Evolutionary conservation across 1,140 invertebrate genomes (phyloP), one percentile per base, ranked within the genome.

Genomic region (Drosophila kanapiae): DNA sequence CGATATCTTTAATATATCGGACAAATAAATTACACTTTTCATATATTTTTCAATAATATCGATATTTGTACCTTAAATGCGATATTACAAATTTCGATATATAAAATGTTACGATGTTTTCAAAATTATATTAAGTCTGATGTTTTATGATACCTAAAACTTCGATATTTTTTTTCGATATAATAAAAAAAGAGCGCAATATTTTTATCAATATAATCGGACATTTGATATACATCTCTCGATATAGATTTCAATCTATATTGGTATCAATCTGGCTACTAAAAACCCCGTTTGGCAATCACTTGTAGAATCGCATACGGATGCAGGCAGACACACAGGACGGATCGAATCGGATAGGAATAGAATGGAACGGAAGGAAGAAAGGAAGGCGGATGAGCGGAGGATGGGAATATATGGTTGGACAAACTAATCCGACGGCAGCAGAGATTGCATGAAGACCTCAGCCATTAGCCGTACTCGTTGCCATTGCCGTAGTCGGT

Each of bases 391-490:
- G 43, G 11, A 49, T 11, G 16, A 14, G 18, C 45, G 58, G 47
- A 43, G 63, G 38, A 33, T 54, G 29, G 43, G 43, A 49, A 70
- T 72, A 71, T 72, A 51, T 72, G 70, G 68, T 49, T 56, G 75
- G 75, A 71, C 65, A 78, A 63, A 78, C 76, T 64, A 85, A 84
- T 84, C 78, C 67, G 63, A 37, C 56, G 63, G 67, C 45, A 56
- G 53, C 65, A 68, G 75, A 78, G 64, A 69, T 45, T 70, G 43
- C 58, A 78, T 33, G 74, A 63, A 56, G 63, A 77, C 75, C 63
- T 48, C 49, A 38, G 38, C 75, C 75, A 78, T 78, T 78, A 78
- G 56, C 70, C 54, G 11, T 37, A 23, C 53, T 37, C 33, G 51
- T 37, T 54, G 51, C 23, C 23, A 23, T 23, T 23, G 23, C 23